Evolutionary conservation across 2,113 vertebrate species (phyloP).

Genomic region (Halcyon malimbica): DNA sequence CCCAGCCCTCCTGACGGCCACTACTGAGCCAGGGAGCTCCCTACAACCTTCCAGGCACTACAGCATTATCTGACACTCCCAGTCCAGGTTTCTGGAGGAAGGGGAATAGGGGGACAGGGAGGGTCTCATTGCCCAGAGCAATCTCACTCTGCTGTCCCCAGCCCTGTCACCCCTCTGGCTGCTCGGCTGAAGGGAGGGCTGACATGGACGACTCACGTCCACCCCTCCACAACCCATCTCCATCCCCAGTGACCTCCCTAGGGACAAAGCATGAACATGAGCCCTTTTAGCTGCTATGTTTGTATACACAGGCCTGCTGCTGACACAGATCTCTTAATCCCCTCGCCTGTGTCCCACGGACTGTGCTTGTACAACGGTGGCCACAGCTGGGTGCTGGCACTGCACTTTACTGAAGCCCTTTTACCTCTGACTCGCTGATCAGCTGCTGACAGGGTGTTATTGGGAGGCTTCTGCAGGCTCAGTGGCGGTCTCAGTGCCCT

Average conservation of each 20-base stretch:
- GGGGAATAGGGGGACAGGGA: background rate
- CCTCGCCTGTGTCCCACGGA: constrained; percentile 61
- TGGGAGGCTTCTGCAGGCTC: background rate
- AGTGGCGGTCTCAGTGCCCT: background rate
- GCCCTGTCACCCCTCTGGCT: background rate
- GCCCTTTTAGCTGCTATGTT: constrained; percentile 9
- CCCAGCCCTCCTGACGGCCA: background rate
- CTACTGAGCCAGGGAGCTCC: background rate
- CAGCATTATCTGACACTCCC: background rate
- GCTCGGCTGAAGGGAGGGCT: background rate
- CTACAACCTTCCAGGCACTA: background rate
- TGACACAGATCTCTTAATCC: constrained; percentile 76
- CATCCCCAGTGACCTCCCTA: background rate
- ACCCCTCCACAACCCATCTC: background rate
- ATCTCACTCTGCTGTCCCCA: background rate
- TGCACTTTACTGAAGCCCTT: constrained; percentile 82
- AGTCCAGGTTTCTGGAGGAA: background rate
- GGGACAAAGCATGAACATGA: constrained; percentile 17
- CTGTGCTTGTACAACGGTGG: constrained; percentile 48
- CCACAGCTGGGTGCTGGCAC: constrained; percentile 78
- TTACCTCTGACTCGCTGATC: constrained; percentile 85
- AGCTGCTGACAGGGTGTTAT: constrained; percentile 84
- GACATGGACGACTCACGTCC: accelerated
- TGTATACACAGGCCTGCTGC: constrained; percentile 63
- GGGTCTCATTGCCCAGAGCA: background rate